These are phyloP conservation scores for Onchidella celtica DNA, from an alignment of 2,888 invertebrate species.

Conservation along the genomic window DNA sequence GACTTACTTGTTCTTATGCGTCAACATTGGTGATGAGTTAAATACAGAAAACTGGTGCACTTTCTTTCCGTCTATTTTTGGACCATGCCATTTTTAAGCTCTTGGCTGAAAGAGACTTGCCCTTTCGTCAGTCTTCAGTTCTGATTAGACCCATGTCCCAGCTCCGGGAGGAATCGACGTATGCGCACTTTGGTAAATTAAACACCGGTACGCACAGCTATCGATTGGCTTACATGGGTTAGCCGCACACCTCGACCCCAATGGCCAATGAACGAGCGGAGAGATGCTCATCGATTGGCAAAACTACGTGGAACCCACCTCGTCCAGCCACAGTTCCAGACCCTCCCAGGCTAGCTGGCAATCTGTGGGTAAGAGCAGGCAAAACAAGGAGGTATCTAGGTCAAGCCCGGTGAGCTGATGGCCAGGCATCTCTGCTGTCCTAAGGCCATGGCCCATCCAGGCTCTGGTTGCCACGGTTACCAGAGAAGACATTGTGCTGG, in stretches of 20 bases:
- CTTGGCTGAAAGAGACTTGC: too few relatives aligned
- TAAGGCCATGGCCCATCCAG: background rate
- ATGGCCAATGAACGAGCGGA: background rate
- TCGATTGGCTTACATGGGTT: conserved; percentile 19
- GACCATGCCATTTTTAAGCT: too few relatives aligned
- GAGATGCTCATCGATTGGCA: conserved; percentile 6
- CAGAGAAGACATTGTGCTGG: background rate
- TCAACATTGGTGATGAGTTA: too few relatives aligned
- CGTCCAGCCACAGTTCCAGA: background rate
- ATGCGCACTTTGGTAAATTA: background rate
- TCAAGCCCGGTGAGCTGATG: background rate
- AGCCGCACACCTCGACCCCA: background rate
- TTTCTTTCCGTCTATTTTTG: too few relatives aligned
- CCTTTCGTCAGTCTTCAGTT: background rate
- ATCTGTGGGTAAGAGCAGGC: background rate
- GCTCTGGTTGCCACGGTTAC: conserved; percentile 15
- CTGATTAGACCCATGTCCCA: background rate
- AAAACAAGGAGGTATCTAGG: conserved; percentile 4
- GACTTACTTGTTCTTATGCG: too few relatives aligned
- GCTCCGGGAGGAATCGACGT: background rate
- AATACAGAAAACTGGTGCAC: too few relatives aligned
- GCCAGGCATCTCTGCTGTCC: background rate
- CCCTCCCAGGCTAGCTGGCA: background rate
- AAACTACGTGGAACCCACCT: conserved; percentile 19
- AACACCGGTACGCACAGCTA: background rate